Conservation (phyloP, 2,113 vertebrate genomes). For the Entelurus aequoreus region DNA sequence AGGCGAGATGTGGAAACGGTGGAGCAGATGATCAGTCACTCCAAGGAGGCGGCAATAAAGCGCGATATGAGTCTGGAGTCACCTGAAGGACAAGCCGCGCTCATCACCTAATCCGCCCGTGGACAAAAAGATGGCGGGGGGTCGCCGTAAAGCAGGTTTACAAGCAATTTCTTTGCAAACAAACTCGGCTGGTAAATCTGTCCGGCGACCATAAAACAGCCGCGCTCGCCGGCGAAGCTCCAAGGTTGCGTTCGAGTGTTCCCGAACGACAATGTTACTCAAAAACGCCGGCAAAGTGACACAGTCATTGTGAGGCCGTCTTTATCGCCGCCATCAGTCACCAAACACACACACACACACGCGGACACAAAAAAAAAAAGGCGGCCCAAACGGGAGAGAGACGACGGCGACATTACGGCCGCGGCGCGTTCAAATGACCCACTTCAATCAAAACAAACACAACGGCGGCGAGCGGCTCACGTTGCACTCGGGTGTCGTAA, state of each 20-base stretch:
- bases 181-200: constrained; percentile 62
- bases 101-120: constrained; percentile 60
- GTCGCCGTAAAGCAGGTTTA: constrained; percentile 64
- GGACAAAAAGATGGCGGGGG: constrained; percentile 41
- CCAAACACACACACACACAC: constrained; percentile 18
- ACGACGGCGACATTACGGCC: constrained; percentile 32
- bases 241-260: constrained; percentile 36
- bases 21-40: constrained; percentile 36
- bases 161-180: constrained; percentile 55
- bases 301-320: constrained; percentile 7
- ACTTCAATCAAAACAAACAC: constrained; percentile 44
- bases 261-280: too few relatives aligned
- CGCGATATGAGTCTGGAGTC: constrained; percentile 13
- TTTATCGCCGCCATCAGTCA: constrained; percentile 48
- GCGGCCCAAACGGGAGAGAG: constrained; percentile 30
- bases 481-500: constrained; percentile 68
- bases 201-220: constrained; percentile 55
- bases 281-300: too few relatives aligned
- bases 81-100: constrained; percentile 45
- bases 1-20: neutral
- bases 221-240: constrained; percentile 36
- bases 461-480: constrained; percentile 53
- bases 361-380: constrained; percentile 38
- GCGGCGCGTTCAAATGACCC: constrained; percentile 41
- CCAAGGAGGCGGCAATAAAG: constrained; percentile 41